A percentile compares a stretch with the other conserved stretches of the same genome.
These are phyloP conservation scores for Hylyphantes graminicola DNA, from an alignment of 1,140 invertebrate genomes.

Conservation along the genomic window DNA sequence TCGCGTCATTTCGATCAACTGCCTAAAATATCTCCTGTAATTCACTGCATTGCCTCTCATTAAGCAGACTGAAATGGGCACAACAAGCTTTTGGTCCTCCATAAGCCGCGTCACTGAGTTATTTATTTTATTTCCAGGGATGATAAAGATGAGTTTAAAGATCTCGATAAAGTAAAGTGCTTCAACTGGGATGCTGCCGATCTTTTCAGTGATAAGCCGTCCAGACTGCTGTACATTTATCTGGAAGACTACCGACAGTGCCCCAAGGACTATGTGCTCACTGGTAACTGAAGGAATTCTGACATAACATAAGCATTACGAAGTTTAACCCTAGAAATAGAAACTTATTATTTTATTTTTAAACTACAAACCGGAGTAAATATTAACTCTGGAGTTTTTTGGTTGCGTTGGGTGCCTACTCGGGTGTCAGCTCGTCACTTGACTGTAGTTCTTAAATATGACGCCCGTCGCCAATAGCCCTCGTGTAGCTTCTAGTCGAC, in stretches of 20 bases:
- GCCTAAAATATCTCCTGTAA: neutral
- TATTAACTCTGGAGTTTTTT: no score
- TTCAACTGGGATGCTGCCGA: conserved; percentile 51
- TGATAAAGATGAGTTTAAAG: conserved; percentile 47
- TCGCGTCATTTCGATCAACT: neutral
- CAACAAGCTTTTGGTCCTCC: neutral
- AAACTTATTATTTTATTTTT: no score
- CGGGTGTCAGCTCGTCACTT: no score
- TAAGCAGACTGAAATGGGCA: neutral
- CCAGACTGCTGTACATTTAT: conserved; percentile 36
- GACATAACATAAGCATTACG: no score
- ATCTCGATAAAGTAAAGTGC: conserved; percentile 47
- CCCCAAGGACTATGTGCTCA: conserved; percentile 48
- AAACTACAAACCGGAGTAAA: no score
- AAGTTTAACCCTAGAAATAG: no score
- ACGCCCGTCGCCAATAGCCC: no score
- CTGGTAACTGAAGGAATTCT: no score
- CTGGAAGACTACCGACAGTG: conserved; percentile 48
- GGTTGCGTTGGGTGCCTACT: no score
- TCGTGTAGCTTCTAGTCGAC: no score
- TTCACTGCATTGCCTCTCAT: neutral
- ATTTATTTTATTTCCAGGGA: conserved; percentile 17
- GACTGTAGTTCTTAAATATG: no score
- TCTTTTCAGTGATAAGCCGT: conserved; percentile 42
- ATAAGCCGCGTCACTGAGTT: neutral